phyloP scores from a whole-genome alignment of 2,797 vertebrate genomes.

The Nyctalus aviator region DNA sequence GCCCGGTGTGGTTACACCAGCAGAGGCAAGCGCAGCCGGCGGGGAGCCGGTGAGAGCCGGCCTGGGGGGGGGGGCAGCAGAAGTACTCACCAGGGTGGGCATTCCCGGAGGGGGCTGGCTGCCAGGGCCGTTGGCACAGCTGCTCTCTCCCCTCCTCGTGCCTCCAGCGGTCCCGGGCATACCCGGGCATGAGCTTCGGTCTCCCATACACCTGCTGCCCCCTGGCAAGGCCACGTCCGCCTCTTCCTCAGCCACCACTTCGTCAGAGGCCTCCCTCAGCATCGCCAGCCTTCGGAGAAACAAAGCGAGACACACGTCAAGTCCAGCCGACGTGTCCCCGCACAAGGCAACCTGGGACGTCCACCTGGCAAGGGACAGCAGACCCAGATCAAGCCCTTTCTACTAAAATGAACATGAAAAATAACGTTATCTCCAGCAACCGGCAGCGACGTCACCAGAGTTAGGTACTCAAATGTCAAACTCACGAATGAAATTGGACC shows the following conservation, averaged over 20 bases:
- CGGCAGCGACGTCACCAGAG: not conserved
- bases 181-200: not conserved
- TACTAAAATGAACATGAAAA: not conserved
- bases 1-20: not conserved
- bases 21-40: not conserved
- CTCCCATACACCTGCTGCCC: constrained; percentile 46
- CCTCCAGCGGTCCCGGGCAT: constrained; percentile 49
- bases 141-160: constrained; percentile 23
- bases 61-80: not conserved
- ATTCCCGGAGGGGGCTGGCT: constrained; percentile 47
- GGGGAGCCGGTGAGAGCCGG: rapidly evolving
- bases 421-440: not conserved
- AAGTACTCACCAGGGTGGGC: constrained; percentile 85
- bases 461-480: not conserved
- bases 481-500: constrained; percentile 15
- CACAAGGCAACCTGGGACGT: not conserved
- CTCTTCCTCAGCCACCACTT: constrained; percentile 80
- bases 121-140: not conserved
- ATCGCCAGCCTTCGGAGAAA: constrained; percentile 84
- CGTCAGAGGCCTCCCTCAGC: constrained; percentile 83
- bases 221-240: constrained; percentile 48
- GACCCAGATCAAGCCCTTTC: not conserved
- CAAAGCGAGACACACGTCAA: constrained; percentile 28
- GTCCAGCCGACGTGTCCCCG: not conserved
- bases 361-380: not conserved